These are phyloP conservation scores for Xenopus tropicalis DNA, from an alignment of 2,113 vertebrate species.

Conservation along the genomic window UCB_Xtro_10.0 CM004447.2:68423501-68424000, in stretches of 20 bases:
- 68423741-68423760: neutral
- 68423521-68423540: constrained; percentile 3
- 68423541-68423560: neutral
- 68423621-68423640: neutral
- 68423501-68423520: neutral
- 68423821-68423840: too few relatives aligned
- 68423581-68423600: constrained; percentile 17
- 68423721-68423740: neutral
- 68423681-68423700: neutral
- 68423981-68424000: too few relatives aligned
- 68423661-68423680: neutral
- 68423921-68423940: too few relatives aligned
- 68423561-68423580: neutral
- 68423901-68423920: too few relatives aligned
- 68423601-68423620: neutral
- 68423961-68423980: too few relatives aligned
- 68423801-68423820: too few relatives aligned
- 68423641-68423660: neutral
- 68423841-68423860: too few relatives aligned
- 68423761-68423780: too few relatives aligned
- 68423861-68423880: too few relatives aligned
- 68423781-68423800: too few relatives aligned
- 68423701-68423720: constrained; percentile 12
- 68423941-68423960: too few relatives aligned
- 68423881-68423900: too few relatives aligned